Evolutionary conservation across 2,888 invertebrate species (phyloP).

Genomic region (Pardosa pseudoannulata): DNA sequence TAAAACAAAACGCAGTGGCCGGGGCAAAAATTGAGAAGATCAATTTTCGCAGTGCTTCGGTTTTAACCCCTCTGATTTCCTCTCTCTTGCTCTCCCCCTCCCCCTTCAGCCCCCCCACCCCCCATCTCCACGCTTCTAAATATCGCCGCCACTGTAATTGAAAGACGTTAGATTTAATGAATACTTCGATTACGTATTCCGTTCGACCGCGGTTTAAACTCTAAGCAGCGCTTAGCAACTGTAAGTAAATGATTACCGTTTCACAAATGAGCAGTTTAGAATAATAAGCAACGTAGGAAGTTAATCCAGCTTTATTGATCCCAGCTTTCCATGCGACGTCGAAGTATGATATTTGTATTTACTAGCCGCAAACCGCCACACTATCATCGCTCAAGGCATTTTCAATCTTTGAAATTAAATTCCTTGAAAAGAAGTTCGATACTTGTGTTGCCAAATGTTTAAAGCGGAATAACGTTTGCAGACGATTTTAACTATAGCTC

Average conservation of each 20-base stretch:
- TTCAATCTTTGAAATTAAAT: constrained; percentile 19
- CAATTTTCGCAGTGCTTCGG: constrained; percentile 68
- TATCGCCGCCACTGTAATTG: constrained; percentile 70
- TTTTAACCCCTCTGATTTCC: constrained; percentile 43
- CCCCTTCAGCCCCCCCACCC: background rate
- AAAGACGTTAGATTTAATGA: constrained; percentile 72
- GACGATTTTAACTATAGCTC: constrained; percentile 6
- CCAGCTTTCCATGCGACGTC: constrained; percentile 3
- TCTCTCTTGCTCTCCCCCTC: background rate
- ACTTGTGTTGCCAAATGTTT: constrained; percentile 12
- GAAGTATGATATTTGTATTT: constrained; percentile 40
- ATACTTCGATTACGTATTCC: constrained; percentile 71
- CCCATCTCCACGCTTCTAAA: constrained; percentile 38
- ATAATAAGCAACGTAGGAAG: constrained; percentile 68
- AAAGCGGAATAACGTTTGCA: background rate
- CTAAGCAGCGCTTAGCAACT: constrained; percentile 66
- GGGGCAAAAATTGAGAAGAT: constrained; percentile 70
- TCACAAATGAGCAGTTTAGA: constrained; percentile 71
- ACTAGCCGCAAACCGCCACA: constrained; percentile 24
- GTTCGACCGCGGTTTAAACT: constrained; percentile 44
- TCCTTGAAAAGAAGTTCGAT: constrained; percentile 13
- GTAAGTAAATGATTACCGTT: constrained; percentile 71
- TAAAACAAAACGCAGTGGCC: constrained; percentile 70
- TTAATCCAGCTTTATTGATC: constrained; percentile 70
- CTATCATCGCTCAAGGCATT: constrained; percentile 15